Percentiles rank a stretch among this genome's conserved stretches.
phyloP scores from a whole-genome alignment of 2,797 vertebrate species.

The Remorina albescens region DNA sequence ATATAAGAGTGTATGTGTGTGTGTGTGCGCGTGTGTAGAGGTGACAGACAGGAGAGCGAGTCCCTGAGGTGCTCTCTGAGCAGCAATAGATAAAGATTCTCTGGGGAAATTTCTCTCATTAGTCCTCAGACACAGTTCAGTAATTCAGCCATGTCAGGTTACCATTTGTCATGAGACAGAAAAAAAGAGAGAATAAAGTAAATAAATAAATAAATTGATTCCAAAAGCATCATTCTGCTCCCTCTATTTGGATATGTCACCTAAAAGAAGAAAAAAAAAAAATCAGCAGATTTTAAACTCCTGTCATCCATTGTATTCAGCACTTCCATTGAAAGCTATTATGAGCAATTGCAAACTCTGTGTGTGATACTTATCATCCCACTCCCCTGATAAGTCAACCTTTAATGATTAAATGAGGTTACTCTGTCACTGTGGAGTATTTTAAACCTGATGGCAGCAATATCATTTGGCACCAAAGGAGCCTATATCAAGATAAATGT shows the following conservation, averaged over 20 bases:
- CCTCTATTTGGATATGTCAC: slow-evolving; percentile 85
- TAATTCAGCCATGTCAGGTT: slow-evolving; percentile 96
- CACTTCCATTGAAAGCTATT: slow-evolving; percentile 55
- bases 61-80: slow-evolving; percentile 94
- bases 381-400: slow-evolving; percentile 67
- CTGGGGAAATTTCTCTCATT: slow-evolving; percentile 97
- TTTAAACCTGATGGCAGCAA: slow-evolving; percentile 60
- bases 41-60: slow-evolving; percentile 93
- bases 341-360: slow-evolving; percentile 60
- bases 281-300: slow-evolving; percentile 73
- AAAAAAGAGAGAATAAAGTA: slow-evolving; percentile 43
- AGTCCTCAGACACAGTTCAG: slow-evolving; percentile 97
- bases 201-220: slow-evolving; percentile 56
- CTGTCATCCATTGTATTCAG: slow-evolving; percentile 30
- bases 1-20: slow-evolving; percentile 51
- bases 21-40: slow-evolving; percentile 79
- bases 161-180: slow-evolving; percentile 91
- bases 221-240: slow-evolving; percentile 68
- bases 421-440: slow-evolving; percentile 39
- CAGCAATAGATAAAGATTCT: slow-evolving; percentile 97
- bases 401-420: slow-evolving; percentile 75
- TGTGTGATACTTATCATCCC: slow-evolving; percentile 58
- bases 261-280: slow-evolving; percentile 78
- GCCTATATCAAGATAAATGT: slow-evolving; percentile 58
- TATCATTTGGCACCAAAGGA: slow-evolving; percentile 49